Evolutionary conservation across 2,113 vertebrate genomes (phyloP), one percentile per base, ranked within the genome.

Genomic region (Ginglymostoma cirratum): DNA sequence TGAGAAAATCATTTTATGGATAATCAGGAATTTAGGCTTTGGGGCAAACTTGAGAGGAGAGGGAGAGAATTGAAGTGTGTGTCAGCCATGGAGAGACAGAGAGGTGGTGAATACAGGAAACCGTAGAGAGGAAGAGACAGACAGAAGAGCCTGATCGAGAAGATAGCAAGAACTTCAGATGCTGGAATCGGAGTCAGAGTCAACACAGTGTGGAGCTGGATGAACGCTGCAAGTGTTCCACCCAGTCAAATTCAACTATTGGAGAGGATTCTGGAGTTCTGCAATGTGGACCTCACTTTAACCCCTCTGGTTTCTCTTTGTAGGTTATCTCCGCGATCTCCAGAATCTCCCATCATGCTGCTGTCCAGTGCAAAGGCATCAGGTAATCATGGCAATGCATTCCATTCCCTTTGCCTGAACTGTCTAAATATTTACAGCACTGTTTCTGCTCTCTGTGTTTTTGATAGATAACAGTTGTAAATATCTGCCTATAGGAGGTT

Each of bases 311-410:
- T 6, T 38, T 61, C 66, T 67, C 38, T 34, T 10, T n/a, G 30
- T 65, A 93, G 89, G 89, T 93, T 42, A 93, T 93, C 61, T 93
- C 89, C 0, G 89, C 89, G 1, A 67, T 93, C 34, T 93, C 89
- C 61, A 66, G 61, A 66, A 67, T 93, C 34, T 93, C 89, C 61
- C 89, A 93, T 66, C 55, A 93, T 65, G n/a, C 55, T 19, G n/a
- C n/a, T 23, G 61, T 93, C 17, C 89, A 93, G 89, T 10, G 89
- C 61, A 93, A 93, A 93, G 55, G 89, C 89, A 93, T 93, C 89
- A 93, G 89, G 89, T 93, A 93, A 93, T 1, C 65, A 38, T 7
- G 30, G 30, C 89, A 67, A 66, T 34, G 34, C 2, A 23, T 93
- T 66, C 17, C 0, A 5, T 67, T 67, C 12, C 14, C 55, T n/a